Evolutionary conservation across 1,140 invertebrate species (phyloP).

Genomic region (Solenopsis invicta): DNA sequence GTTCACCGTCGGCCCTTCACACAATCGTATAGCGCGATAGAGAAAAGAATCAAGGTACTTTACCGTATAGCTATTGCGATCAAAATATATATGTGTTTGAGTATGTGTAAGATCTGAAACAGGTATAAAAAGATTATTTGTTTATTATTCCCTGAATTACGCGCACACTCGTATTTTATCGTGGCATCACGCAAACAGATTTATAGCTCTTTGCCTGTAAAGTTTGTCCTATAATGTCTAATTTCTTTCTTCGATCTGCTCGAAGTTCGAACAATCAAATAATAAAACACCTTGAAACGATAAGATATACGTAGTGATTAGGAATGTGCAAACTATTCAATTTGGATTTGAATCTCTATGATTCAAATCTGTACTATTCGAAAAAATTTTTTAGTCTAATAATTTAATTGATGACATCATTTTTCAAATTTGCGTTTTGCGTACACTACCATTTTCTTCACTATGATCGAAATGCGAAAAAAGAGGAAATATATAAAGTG

Average conservation of each 20-base stretch:
- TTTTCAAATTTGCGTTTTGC: not conserved
- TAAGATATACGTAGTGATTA: not conserved
- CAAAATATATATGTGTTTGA: not conserved
- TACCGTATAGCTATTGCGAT: not conserved
- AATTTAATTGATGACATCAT: not conserved
- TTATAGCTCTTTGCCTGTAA: not conserved
- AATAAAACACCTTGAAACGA: not conserved
- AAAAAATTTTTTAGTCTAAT: too few relatives aligned
- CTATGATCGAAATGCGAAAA: not conserved
- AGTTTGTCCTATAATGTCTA: not conserved
- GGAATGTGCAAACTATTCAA: too few relatives aligned
- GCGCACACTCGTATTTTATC: not conserved
- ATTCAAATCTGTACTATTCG: too few relatives aligned
- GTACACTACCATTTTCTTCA: not conserved
- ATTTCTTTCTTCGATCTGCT: not conserved
- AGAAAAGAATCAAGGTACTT: conserved; percentile 11
- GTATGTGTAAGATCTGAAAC: not conserved
- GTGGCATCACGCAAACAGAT: not conserved
- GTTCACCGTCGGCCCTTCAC: not conserved
- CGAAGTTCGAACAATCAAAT: not conserved
- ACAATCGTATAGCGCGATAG: not conserved
- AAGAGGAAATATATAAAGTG: not conserved
- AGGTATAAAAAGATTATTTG: not conserved
- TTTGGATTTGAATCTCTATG: too few relatives aligned
- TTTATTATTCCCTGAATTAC: not conserved